Percentiles rank a stretch among this genome's conserved stretches.
These are phyloP conservation scores for Megalonaias nervosa DNA, from an alignment of 1,140 invertebrate genomes.

Conservation along the genomic window DNA sequence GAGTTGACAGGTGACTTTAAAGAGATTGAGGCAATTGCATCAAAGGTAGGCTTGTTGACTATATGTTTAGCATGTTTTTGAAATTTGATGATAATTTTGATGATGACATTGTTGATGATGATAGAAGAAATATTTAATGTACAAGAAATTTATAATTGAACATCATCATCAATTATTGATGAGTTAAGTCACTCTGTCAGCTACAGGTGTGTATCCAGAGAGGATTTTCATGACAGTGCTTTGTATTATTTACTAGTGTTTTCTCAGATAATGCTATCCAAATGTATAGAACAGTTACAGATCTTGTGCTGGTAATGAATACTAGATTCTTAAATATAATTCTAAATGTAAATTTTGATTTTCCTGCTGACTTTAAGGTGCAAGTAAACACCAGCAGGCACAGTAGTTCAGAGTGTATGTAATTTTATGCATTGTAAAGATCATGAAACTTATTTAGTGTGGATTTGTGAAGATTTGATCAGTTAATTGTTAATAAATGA, in stretches of 20 bases:
- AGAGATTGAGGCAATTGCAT: constrained; percentile 7
- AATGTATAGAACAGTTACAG: too few relatives aligned
- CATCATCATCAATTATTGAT: neutral
- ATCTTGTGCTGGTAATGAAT: too few relatives aligned
- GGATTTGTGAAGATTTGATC: too few relatives aligned
- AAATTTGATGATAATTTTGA: neutral
- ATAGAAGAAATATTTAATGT: neutral
- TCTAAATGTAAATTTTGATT: neutral
- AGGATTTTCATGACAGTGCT: too few relatives aligned
- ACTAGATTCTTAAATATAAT: neutral
- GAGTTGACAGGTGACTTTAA: constrained; percentile 8
- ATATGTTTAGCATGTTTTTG: neutral
- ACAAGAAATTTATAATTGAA: constrained; percentile 1
- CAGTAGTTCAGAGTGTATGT: too few relatives aligned
- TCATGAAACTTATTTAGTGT: too few relatives aligned
- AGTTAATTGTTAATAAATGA: too few relatives aligned
- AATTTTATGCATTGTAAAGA: too few relatives aligned
- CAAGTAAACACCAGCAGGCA: too few relatives aligned
- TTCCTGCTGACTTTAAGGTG: neutral
- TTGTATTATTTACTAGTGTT: too few relatives aligned
- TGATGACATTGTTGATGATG: neutral
- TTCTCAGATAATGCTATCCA: too few relatives aligned
- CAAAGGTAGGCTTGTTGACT: neutral
- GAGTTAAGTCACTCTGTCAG: neutral
- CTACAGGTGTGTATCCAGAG: too few relatives aligned